Conservation (phyloP, 64 coral and sea anemone genomes). For the Stichodactyla mertensii region DNA sequence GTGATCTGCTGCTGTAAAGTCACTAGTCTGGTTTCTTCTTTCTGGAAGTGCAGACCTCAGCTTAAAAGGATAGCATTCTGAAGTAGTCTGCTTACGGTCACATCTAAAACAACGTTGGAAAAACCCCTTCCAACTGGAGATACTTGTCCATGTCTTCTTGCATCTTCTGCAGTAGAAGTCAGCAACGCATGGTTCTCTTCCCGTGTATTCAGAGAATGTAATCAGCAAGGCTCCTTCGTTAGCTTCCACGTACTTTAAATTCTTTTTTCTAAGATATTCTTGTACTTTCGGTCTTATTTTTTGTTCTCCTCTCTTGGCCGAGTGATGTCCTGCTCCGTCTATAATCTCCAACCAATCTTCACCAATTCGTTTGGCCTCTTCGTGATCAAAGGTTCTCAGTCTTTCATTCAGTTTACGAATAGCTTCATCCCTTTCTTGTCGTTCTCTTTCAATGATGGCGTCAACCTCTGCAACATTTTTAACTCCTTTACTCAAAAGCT, state of each 20-base stretch:
- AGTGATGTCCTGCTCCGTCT: conserved; percentile 61
- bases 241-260: background rate
- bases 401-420: conserved; percentile 29
- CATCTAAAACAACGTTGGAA: conserved; percentile 25
- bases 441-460: background rate
- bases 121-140: conserved; percentile 7
- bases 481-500: conserved; percentile 7
- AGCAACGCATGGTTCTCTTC: conserved; percentile 44
- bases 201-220: conserved; percentile 33
- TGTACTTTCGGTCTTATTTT: conserved; percentile 62
- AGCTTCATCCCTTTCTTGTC: conserved; percentile 44
- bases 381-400: conserved; percentile 23
- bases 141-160: conserved; percentile 28
- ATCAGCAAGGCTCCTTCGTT: conserved; percentile 51
- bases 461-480: background rate
- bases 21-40: background rate
- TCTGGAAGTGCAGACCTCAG: conserved; percentile 14
- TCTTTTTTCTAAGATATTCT: background rate
- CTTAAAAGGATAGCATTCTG: conserved; percentile 45
- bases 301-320: conserved; percentile 28
- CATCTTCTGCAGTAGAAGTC: conserved; percentile 46
- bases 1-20: conserved; percentile 11
- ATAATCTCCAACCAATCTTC: conserved; percentile 64
- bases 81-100: background rate
- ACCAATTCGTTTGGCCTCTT: background rate